Base-by-base conservation (phyloP, 2,113 vertebrate genomes). In the Hippolais icterina region DNA sequence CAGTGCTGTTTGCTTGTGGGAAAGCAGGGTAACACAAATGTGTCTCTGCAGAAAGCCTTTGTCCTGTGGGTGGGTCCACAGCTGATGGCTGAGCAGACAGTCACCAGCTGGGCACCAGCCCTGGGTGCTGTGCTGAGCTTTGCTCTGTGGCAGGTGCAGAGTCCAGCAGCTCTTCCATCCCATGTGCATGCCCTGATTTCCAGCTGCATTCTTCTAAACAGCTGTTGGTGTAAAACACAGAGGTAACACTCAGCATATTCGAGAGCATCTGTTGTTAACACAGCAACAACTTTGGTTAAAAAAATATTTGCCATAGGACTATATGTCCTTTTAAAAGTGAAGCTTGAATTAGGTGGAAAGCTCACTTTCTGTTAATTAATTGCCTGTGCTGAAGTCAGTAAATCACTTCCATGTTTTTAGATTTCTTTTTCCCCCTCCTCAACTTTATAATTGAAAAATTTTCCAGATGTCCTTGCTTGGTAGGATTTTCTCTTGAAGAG, bases 131-230 rank as follows among this genome's bases (percentile, higher is more conserved):
- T 6, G 27, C 65, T 61, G 46, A 37, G 27, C n/a, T 46, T 35
- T 21, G 1, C 2, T 25, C 17, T 14, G 27, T 7, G 54, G 39
- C 46, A 41, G 14, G 13, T 35, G 21, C 3, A 29, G 50, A 42
- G 18, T 9, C 11, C 49, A 42, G 17, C 86, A 66, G 39, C 42
- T 66, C 31, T 39, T 59, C 49, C 3, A 9, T 10, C 18, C 53
- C 4, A 2, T 5, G 15, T 12, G 17, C 1, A 4, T n/a, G 24
- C 39, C 16, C 22, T 27, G 50, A 5, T 4, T 7, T 31, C 13
- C n/a, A 24, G 6, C 22, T 47, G 24, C 15, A 7, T 22, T 60
- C 21, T 15, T 76, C 64, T 69, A 14, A 76, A 11, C 23, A 71
- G 39, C 18, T 52, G 4, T 41, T 49, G 12, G 10, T 2, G 2